phyloP scores from a whole-genome alignment of 2,888 invertebrate genomes.

The Scaptomyza caliginosa region DNA sequence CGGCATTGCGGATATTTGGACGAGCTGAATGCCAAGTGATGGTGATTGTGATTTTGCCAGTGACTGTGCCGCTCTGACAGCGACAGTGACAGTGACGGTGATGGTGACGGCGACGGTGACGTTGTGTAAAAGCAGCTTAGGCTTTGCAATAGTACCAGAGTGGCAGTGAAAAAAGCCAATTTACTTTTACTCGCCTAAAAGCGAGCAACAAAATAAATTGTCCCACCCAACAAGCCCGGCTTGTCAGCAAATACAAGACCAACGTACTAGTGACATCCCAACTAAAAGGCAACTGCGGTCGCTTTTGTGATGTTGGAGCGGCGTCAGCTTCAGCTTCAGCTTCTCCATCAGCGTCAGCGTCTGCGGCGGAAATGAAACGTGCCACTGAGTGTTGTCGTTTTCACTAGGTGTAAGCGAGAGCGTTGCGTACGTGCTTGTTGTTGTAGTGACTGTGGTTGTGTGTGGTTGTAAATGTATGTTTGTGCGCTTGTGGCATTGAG shows the following conservation, averaged over 20 bases:
- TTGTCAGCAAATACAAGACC: conserved; percentile 44
- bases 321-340: conserved; percentile 51
- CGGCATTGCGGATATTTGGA: conserved; percentile 67
- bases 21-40: conserved; percentile 31
- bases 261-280: conserved; percentile 53
- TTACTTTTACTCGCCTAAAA: conserved; percentile 55
- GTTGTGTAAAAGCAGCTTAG: conserved; percentile 43
- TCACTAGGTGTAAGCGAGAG: conserved; percentile 2
- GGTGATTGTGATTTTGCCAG: conserved; percentile 4
- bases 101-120: conserved; percentile 15
- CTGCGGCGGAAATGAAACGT: conserved; percentile 75
- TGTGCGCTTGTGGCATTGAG: conserved; percentile 76
- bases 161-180: conserved; percentile 48
- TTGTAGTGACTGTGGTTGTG: conserved; percentile 12
- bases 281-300: conserved; percentile 58
- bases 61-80: conserved; percentile 31
- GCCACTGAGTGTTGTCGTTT: conserved; percentile 25
- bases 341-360: conserved; percentile 49
- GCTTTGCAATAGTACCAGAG: conserved; percentile 12
- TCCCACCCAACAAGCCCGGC: background rate
- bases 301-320: conserved; percentile 43
- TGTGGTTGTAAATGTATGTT: conserved; percentile 21
- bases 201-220: conserved; percentile 23
- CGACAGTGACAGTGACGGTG: conserved; percentile 8
- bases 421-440: conserved; percentile 25